Conservation (phyloP, 2,888 invertebrate genomes). For the Oithona nana region DNA sequence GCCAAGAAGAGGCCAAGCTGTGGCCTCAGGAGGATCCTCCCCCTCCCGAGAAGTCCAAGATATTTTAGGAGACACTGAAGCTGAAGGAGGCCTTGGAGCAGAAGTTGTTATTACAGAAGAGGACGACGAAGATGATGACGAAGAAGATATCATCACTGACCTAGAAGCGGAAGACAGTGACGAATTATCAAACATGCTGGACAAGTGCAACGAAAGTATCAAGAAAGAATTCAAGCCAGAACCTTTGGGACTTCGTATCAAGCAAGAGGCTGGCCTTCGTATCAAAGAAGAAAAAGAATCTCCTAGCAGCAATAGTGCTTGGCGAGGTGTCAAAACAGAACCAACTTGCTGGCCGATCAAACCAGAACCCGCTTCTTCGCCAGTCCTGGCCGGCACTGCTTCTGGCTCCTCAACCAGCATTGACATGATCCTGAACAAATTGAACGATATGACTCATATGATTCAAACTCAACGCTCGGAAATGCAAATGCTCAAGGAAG, state of each 20-base stretch:
- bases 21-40: background rate
- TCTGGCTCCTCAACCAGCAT: background rate
- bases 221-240: too few relatives aligned
- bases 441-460: background rate
- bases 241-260: background rate
- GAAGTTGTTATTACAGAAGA: slow-evolving; percentile 7
- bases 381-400: background rate
- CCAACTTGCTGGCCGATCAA: background rate
- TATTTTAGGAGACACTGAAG: slow-evolving; percentile 11
- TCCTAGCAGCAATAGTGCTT: too few relatives aligned
- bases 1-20: background rate
- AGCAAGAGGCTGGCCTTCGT: background rate
- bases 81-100: background rate
- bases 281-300: background rate
- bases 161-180: slow-evolving; percentile 21
- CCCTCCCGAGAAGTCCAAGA: slow-evolving; percentile 9
- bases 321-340: background rate
- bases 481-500: background rate
- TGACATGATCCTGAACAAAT: background rate
- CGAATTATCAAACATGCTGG: slow-evolving; percentile 19
- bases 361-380: background rate
- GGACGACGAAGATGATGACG: slow-evolving; percentile 18
- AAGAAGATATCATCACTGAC: slow-evolving; percentile 20
- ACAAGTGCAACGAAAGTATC: slow-evolving; percentile 18
- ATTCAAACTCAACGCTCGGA: background rate